phyloP scores from a whole-genome alignment of 2,113 vertebrate species.

The Haplotaxodon microlepis region DNA sequence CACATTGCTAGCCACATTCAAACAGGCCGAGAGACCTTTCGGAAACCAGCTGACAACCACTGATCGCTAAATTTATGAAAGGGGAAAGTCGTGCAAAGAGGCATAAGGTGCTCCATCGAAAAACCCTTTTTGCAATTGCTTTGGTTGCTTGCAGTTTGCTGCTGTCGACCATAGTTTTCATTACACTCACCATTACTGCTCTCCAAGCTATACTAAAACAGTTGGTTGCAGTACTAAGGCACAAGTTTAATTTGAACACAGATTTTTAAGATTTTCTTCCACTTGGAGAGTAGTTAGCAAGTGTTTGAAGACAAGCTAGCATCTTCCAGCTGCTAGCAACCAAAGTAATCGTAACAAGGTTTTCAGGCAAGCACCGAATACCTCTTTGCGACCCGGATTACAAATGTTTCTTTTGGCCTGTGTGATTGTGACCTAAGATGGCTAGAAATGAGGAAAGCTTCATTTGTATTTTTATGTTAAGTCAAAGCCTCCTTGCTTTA shows the following conservation, averaged over 20 bases:
- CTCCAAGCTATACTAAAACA: not conserved
- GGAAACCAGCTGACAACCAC: not conserved
- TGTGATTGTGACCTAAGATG: not conserved
- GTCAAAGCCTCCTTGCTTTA: not conserved
- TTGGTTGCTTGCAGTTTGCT: not conserved
- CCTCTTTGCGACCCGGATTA: not conserved
- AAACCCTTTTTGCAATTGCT: not conserved
- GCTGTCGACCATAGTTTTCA: not conserved
- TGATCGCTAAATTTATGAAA: not conserved
- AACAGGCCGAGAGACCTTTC: not conserved
- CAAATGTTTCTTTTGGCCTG: not conserved
- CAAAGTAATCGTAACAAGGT: not conserved
- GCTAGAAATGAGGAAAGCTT: not conserved
- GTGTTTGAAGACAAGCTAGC: not conserved
- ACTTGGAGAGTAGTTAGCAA: not conserved
- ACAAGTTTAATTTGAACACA: not conserved
- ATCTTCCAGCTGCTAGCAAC: not conserved
- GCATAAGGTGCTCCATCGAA: not conserved
- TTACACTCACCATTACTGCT: not conserved
- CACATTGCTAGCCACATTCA: not conserved
- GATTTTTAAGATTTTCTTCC: not conserved
- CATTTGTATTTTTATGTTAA: not conserved
- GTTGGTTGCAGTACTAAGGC: not conserved
- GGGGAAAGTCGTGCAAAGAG: not conserved
- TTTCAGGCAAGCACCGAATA: not conserved